A percentile compares a stretch with the other conserved stretches of the same genome.
These are phyloP conservation scores for Pegoplata infirma DNA, from an alignment of 2,888 invertebrate species.

Conservation along the genomic window DNA sequence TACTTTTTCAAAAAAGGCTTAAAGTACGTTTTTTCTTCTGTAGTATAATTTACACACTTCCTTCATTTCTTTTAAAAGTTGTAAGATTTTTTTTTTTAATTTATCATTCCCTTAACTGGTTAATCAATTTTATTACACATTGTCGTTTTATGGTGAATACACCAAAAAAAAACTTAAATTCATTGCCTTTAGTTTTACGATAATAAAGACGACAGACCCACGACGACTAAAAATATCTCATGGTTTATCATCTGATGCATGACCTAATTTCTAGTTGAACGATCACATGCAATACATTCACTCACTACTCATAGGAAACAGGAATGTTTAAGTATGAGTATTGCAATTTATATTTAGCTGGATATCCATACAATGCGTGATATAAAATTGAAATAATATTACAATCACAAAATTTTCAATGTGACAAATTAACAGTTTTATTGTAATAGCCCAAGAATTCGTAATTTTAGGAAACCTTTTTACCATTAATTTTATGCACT, in stretches of 20 bases:
- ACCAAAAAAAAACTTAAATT: constrained; percentile 5
- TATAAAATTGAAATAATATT: too few species aligned
- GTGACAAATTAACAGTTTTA: too few species aligned
- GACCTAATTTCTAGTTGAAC: constrained; percentile 74
- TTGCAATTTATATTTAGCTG: constrained; percentile 51
- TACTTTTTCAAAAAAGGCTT: too few species aligned
- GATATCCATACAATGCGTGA: constrained; percentile 14
- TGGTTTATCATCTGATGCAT: constrained; percentile 68
- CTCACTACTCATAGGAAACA: constrained; percentile 21
- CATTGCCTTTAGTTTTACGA: constrained; percentile 29
- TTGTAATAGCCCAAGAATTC: too few species aligned
- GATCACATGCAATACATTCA: constrained; percentile 43
- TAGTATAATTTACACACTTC: too few species aligned
- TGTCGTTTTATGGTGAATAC: constrained; percentile 12
- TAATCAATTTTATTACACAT: constrained; percentile 28
- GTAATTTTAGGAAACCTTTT: too few species aligned
- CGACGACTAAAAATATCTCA: constrained; percentile 48
- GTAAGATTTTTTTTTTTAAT: too few species aligned
- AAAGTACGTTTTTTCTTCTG: too few species aligned
- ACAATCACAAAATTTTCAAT: too few species aligned
- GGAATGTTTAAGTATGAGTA: constrained; percentile 30
- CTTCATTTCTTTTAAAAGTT: too few species aligned
- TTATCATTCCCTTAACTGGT: too few species aligned
- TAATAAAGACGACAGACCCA: constrained; percentile 38
- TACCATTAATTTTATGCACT: too few species aligned